A percentile compares a stretch with the other conserved stretches of the same genome.
phyloP scores from a whole-genome alignment of 2,113 vertebrate genomes.

The Psophia crepitans region DNA sequence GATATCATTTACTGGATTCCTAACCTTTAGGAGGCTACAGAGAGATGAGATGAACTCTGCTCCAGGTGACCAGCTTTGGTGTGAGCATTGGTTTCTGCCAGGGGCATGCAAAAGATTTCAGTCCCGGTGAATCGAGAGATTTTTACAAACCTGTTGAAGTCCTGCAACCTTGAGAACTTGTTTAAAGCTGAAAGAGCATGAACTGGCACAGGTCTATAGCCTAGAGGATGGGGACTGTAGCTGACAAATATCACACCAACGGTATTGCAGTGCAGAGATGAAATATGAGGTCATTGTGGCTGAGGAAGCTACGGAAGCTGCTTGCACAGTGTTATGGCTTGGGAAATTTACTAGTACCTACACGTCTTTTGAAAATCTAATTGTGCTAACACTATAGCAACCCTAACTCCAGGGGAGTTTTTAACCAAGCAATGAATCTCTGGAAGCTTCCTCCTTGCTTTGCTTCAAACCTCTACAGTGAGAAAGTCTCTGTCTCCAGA shows the following conservation, averaged over 20 bases:
- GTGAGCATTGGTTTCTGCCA: neutral
- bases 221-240: neutral
- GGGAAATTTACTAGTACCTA: constrained; percentile 10
- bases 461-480: neutral
- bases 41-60: neutral
- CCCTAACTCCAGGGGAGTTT: constrained; percentile 29
- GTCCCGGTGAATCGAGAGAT: neutral
- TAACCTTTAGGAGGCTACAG: neutral
- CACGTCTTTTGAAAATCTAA: neutral
- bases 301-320: neutral
- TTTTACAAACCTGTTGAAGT: neutral
- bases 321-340: neutral
- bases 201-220: neutral
- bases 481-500: neutral
- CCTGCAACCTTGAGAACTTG: neutral
- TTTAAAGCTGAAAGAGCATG: neutral
- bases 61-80: neutral
- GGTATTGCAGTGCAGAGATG: neutral
- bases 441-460: constrained; percentile 12
- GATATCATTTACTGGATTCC: neutral
- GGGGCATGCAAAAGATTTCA: neutral
- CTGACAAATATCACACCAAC: neutral
- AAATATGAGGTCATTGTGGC: neutral
- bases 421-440: neutral
- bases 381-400: neutral